These are phyloP conservation scores for Liparis tanakae DNA, from an alignment of 2,797 vertebrate genomes.

Conservation along the genomic window DNA sequence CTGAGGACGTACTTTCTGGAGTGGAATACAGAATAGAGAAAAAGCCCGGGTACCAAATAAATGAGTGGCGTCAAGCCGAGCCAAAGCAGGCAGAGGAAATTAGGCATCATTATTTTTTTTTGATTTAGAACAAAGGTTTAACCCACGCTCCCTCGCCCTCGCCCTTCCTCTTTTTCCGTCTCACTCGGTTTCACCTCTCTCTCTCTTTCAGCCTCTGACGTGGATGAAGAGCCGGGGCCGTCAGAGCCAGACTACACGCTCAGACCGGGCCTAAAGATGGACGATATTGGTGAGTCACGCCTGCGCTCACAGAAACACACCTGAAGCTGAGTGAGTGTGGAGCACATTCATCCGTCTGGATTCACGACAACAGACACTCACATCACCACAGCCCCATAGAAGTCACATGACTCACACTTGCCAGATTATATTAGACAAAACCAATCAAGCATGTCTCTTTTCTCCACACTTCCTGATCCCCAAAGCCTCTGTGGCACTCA, in stretches of 20 bases:
- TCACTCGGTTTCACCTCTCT: constrained; percentile 28
- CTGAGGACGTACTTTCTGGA: not conserved
- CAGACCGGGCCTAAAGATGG: constrained; percentile 93
- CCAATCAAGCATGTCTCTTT: not conserved
- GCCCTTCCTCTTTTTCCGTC: constrained; percentile 39
- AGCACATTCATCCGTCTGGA: constrained; percentile 14
- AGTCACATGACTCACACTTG: constrained; percentile 8
- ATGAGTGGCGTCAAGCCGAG: not conserved
- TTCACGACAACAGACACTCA: constrained; percentile 23
- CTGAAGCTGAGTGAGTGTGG: constrained; percentile 19
- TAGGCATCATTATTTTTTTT: constrained; percentile 57
- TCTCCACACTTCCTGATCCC: not conserved
- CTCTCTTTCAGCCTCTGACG: constrained; percentile 64
- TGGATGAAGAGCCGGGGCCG: constrained; percentile 88
- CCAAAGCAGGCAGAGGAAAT: not conserved
- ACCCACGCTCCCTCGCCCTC: constrained; percentile 56
- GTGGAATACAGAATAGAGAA: not conserved
- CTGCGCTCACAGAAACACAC: constrained; percentile 13
- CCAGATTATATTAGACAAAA: not conserved
- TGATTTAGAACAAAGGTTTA: constrained; percentile 63
- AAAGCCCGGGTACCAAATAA: not conserved
- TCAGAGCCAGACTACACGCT: constrained; percentile 94
- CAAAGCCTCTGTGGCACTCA: not conserved
- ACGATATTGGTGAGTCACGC: constrained; percentile 91
- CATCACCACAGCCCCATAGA: not conserved